Base-by-base conservation (phyloP, 2,888 invertebrate species). In the Chouioia cunea region DNA sequence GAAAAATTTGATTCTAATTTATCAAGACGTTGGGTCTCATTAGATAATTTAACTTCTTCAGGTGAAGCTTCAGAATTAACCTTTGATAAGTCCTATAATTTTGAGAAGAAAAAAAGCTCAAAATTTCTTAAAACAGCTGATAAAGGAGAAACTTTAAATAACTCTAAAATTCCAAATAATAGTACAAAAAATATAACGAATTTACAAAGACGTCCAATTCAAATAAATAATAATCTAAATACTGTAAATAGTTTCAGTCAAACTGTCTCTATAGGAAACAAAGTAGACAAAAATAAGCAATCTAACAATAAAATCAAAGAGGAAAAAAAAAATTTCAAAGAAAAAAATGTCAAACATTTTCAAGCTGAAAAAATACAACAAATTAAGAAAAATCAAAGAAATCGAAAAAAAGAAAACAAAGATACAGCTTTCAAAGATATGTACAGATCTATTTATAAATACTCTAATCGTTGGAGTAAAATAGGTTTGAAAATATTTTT, bases 401-500 rank as follows among this genome's bases (percentile, higher is more conserved):
- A 72, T 85, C 85, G 87, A 43, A 88, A 86, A 77, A 85, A 86
- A 67, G 88, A 88, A 68, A 86, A 83, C 76, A 83, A 84, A 60
- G 84, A 84, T 73, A 79, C 81, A 43, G 79, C 82, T 14, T 77
- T 83, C 23, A 83, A 81, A 71, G 82, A 84, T 73, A 76, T 84
- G 20, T 82, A 75, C 72, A 82, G 81, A 74, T 82, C 79, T 78
- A 81, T 88, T 71, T 87, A 87, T 75, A 87, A 88, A 74, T 88
- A 89, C 76, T 83, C 87, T 20, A 86, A 85, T 73, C 86, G 87
- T 56, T 89, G 89, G 88, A 87, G 88, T 83, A 88, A 88, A 83
- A 82, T 89, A 68, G 85, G 87, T 70, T 81, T 88, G 46, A 87
- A 87, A 79, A 90, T 93, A 69, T 84, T 93, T 67, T 88, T 90